Evolutionary conservation across 2,113 vertebrate genomes (phyloP).

Genomic region (Anarhynchus alexandrinus): DNA sequence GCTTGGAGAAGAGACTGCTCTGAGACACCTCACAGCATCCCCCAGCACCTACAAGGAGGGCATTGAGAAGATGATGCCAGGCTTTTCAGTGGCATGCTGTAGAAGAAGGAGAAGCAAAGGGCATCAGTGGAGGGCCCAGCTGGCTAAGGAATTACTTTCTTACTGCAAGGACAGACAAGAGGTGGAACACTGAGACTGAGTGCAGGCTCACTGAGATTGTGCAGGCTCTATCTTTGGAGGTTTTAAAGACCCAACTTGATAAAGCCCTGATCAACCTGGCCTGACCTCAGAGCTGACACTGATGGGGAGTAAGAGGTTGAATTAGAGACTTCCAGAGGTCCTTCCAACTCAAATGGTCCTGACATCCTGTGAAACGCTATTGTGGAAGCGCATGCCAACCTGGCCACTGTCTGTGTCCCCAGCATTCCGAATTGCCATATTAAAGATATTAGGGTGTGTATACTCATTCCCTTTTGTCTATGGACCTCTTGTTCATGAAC

Average conservation of each 20-base stretch:
- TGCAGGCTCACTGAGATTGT: neutral
- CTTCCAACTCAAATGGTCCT: neutral
- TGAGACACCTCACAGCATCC: too few relatives aligned
- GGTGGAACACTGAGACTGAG: neutral
- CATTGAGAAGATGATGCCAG: too few relatives aligned
- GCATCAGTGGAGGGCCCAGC: neutral
- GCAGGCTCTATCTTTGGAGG: neutral
- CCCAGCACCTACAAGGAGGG: too few relatives aligned
- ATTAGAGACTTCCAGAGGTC: neutral
- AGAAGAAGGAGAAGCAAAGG: neutral
- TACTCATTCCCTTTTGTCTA: neutral
- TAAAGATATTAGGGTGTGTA: neutral
- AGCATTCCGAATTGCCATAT: neutral
- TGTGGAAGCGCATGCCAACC: neutral
- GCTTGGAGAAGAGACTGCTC: too few relatives aligned
- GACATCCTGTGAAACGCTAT: neutral
- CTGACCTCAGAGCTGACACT: neutral
- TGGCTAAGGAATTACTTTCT: neutral
- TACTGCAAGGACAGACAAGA: neutral
- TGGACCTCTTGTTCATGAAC: neutral
- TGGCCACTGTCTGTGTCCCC: neutral
- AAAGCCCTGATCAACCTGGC: neutral
- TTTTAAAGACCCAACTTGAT: neutral
- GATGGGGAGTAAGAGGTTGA: neutral
- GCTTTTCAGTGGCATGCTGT: too few relatives aligned